A percentile compares a stretch with the other conserved stretches of the same genome.
Evolutionary conservation across 1,140 invertebrate species (phyloP).

Genomic region (Lordiphosa collinella): DNA sequence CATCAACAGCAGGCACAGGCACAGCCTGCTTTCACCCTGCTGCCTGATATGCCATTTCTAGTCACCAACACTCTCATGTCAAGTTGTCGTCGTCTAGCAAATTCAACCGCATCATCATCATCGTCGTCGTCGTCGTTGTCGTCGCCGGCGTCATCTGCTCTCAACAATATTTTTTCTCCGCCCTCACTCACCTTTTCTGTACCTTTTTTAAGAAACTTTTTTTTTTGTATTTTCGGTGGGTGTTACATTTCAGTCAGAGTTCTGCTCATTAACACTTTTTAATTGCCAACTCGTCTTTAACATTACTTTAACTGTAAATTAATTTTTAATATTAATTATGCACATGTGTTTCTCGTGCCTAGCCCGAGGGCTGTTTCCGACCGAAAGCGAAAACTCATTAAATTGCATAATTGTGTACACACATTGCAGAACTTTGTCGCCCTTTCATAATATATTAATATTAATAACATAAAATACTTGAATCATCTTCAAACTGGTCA

Average conservation of each 20-base stretch:
- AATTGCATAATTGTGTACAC: conserved; percentile 68
- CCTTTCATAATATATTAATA: conserved; percentile 66
- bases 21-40: conserved; percentile 48
- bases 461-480: conserved; percentile 64
- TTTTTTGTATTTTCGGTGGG: conserved; percentile 10
- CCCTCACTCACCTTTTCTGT: conserved; percentile 20
- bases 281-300: conserved; percentile 23
- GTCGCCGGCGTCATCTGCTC: conserved; percentile 20
- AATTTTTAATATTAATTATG: conserved; percentile 73
- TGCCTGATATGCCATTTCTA: conserved; percentile 57
- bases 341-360: conserved; percentile 45
- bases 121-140: conserved; percentile 6
- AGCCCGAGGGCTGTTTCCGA: conserved; percentile 18
- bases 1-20: no score
- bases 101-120: conserved; percentile 52
- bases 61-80: conserved; percentile 63
- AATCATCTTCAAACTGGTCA: conserved; percentile 41
- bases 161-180: conserved; percentile 31
- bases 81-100: conserved; percentile 58
- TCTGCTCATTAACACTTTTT: conserved; percentile 49
- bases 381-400: conserved; percentile 70
- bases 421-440: conserved; percentile 39
- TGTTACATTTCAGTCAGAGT: background rate
- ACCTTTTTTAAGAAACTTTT: background rate
- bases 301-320: conserved; percentile 29